Conservation (phyloP, 2,888 invertebrate species). For the Chrysotoxum bicinctum region DNA sequence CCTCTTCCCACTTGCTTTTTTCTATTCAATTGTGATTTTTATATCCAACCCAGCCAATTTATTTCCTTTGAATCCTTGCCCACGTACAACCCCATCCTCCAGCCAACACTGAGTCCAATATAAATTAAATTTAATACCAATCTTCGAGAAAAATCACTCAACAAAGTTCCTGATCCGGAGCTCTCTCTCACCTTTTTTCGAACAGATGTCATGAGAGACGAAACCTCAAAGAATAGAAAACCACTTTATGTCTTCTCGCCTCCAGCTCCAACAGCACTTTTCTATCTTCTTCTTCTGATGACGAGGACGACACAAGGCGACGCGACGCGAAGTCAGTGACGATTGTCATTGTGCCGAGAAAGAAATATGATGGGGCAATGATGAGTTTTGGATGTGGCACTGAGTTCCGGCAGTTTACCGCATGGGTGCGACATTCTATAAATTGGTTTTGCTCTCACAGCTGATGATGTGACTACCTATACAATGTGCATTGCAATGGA, state of each 20-base stretch:
- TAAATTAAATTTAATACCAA: constrained; percentile 67
- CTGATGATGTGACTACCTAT: background rate
- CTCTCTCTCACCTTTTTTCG: constrained; percentile 23
- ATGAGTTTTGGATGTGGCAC: constrained; percentile 62
- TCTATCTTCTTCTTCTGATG: background rate
- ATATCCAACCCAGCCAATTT: constrained; percentile 48
- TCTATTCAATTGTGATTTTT: constrained; percentile 50
- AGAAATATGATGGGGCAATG: constrained; percentile 63
- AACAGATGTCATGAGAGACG: constrained; percentile 51
- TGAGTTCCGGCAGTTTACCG: constrained; percentile 59
- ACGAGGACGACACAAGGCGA: background rate
- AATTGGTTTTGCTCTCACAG: constrained; percentile 39
- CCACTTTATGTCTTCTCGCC: constrained; percentile 2
- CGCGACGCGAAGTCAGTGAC: background rate
- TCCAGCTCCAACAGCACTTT: background rate
- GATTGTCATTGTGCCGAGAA: constrained; percentile 31
- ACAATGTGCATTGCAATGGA: background rate
- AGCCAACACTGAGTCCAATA: constrained; percentile 37
- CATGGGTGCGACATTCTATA: constrained; percentile 68
- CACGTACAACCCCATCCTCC: constrained; percentile 42
- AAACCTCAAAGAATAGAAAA: constrained; percentile 40
- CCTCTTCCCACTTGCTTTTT: constrained; percentile 37
- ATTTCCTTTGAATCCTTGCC: constrained; percentile 59
- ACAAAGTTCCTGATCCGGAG: constrained; percentile 61
- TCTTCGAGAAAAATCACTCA: constrained; percentile 59